Evolutionary conservation across 1,140 invertebrate species (phyloP).

Genomic region (Panagrolaimus sp.): DNA sequence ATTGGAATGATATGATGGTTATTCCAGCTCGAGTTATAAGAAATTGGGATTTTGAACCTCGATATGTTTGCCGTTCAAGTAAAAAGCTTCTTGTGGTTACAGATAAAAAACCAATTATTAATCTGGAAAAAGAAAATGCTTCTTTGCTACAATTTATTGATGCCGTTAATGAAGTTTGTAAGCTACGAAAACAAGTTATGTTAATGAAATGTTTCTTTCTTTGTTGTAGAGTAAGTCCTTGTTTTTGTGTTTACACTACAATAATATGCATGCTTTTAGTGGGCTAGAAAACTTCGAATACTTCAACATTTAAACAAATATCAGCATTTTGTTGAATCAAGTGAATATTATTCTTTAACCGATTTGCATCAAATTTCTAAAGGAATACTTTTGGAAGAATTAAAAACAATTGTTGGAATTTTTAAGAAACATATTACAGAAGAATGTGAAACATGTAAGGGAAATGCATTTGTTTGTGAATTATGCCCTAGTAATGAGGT

Average conservation of each 20-base stretch:
- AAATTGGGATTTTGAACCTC: conserved; percentile 61
- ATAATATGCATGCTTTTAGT: conserved; percentile 22
- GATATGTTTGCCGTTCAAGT: conserved; percentile 60
- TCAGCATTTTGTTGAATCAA: conserved; percentile 70
- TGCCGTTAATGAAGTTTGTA: conserved; percentile 63
- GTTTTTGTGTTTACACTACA: neutral
- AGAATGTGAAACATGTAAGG: conserved; percentile 70
- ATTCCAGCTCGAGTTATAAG: conserved; percentile 61
- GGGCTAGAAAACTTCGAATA: conserved; percentile 66
- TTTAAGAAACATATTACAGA: conserved; percentile 54
- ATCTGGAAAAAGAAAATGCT: conserved; percentile 60
- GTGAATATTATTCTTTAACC: conserved; percentile 69
- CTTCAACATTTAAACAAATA: conserved; percentile 66
- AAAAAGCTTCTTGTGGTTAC: conserved; percentile 61
- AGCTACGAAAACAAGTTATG: conserved; percentile 67
- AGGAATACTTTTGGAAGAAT: conserved; percentile 18
- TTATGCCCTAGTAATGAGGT: conserved; percentile 76
- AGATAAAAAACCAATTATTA: conserved; percentile 58
- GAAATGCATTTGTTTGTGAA: conserved; percentile 82
- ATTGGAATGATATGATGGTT: conserved; percentile 62
- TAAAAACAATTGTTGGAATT: conserved; percentile 31
- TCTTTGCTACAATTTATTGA: conserved; percentile 61
- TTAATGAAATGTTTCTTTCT: conserved; percentile 75
- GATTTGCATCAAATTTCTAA: conserved; percentile 66
- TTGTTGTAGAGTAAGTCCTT: conserved; percentile 67